These are phyloP conservation scores for Tretioscincus oriximinensis DNA, from an alignment of 2,113 vertebrate genomes.

Conservation along the genomic window DNA sequence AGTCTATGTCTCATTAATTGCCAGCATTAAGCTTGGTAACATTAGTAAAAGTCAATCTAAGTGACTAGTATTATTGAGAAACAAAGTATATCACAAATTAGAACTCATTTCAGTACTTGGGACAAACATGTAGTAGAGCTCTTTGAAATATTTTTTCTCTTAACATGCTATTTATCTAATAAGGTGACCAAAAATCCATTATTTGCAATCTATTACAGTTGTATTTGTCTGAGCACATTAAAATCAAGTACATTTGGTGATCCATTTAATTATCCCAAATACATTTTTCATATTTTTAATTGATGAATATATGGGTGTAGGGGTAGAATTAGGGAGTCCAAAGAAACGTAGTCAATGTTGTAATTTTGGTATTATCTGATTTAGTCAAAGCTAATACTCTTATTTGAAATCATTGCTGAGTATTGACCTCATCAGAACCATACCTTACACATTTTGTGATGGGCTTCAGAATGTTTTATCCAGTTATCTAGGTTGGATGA, in stretches of 20 bases:
- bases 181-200: conserved; percentile 10
- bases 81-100: conserved; percentile 15
- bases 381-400: neutral
- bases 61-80: conserved; percentile 36
- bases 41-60: conserved; percentile 25
- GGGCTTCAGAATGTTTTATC: neutral
- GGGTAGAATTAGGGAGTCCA: neutral
- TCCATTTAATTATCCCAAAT: conserved; percentile 5
- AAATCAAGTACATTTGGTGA: neutral
- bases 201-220: neutral
- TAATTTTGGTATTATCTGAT: neutral
- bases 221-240: neutral
- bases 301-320: neutral
- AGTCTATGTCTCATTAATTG: conserved; percentile 45
- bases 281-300: neutral
- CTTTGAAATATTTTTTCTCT: conserved; percentile 7
- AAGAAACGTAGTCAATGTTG: neutral
- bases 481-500: too few species aligned
- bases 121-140: conserved; percentile 20
- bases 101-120: neutral
- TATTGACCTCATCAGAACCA: neutral
- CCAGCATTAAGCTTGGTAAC: conserved; percentile 43
- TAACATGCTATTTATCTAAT: conserved; percentile 26
- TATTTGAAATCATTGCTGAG: neutral
- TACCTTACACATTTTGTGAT: neutral